Evolutionary conservation across 2,113 vertebrate species (phyloP), one percentile per base, ranked within the genome.

Genomic region (Eleginops maclovinus): DNA sequence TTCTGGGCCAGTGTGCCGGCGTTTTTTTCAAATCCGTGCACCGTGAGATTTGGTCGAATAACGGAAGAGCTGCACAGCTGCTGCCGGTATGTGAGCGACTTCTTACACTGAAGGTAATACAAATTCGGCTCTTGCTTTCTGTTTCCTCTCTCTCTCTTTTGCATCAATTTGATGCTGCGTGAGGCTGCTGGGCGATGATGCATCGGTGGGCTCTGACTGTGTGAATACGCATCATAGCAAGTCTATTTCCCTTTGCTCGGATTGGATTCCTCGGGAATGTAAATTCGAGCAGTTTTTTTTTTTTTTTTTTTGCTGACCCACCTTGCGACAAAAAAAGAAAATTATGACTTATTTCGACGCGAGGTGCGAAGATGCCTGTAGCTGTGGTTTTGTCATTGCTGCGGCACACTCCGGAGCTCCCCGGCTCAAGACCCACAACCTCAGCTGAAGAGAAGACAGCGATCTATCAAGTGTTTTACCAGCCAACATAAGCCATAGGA

Each of bases 351-450:
- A 47, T 88, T 77, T 82, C 75, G 81, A 86, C 77, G 71, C 49
- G 76, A 77, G 84, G 83, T 82, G 89, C 47, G 76, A 88, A 81
- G 83, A 88, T 90, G 91, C 87, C 87, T 72, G 88, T 79, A 64
- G 87, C 81, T 82, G 86, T 70, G 84, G 19, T 82, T 66, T 83
- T 89, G 89, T 87, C 87, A 80, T 84, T 83, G 85, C 83, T 91
- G 91, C 93, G 53, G 90, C 77, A 88, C 87, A 71, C 83, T 85
- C 83, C 82, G 80, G 83, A 84, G 85, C 89, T 86, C 79, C 84
- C 63, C 72, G 63, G 81, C 82, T 82, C 85, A 53, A 88, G 47
- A 58, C 78, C 51, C 70, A 83, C 82, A 72, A 85, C 72, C 86
- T 84, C 75, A 86, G 87, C 85, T 91, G 87, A 91, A 89, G 84